phyloP scores from a whole-genome alignment of 2,888 invertebrate genomes.

The Andrena camellia region DNA sequence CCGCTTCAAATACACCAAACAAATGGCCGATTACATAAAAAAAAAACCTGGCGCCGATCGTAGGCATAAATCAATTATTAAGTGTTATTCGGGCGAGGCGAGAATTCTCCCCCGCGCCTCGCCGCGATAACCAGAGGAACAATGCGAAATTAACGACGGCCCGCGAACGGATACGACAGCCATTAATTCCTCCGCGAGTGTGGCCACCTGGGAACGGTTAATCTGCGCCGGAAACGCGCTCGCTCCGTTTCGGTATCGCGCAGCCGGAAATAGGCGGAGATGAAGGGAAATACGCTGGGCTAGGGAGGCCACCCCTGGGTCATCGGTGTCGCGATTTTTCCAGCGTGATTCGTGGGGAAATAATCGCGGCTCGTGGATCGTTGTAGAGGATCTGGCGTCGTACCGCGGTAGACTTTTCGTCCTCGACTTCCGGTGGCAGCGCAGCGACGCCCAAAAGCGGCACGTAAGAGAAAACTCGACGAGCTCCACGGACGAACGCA shows the following conservation, averaged over 20 bases:
- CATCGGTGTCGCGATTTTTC: not conserved
- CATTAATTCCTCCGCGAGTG: constrained; percentile 12
- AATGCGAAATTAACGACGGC: constrained; percentile 28
- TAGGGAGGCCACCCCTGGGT: not conserved
- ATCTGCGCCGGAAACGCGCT: constrained; percentile 22
- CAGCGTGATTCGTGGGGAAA: too few relatives aligned
- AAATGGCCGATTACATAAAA: constrained; percentile 38
- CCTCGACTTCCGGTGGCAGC: constrained; percentile 62
- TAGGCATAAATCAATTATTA: constrained; percentile 8
- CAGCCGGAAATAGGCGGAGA: constrained; percentile 9
- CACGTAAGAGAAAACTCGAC: constrained; percentile 80
- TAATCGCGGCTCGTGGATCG: not conserved
- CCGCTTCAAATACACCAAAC: constrained; percentile 17
- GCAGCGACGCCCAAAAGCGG: constrained; percentile 79
- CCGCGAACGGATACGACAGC: constrained; percentile 30
- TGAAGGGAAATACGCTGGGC: not conserved
- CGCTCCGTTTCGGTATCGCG: constrained; percentile 31
- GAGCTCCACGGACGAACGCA: constrained; percentile 79
- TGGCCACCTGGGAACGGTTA: constrained; percentile 24
- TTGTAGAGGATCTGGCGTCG: constrained; percentile 9
- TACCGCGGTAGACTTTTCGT: constrained; percentile 73
- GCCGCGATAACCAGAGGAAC: constrained; percentile 30
- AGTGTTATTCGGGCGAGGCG: constrained; percentile 20
- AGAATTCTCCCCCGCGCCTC: not conserved
- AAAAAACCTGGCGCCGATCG: constrained; percentile 10